Evolutionary conservation across 2,888 invertebrate species (phyloP).

Genomic region (Tanypteryx hageni): DNA sequence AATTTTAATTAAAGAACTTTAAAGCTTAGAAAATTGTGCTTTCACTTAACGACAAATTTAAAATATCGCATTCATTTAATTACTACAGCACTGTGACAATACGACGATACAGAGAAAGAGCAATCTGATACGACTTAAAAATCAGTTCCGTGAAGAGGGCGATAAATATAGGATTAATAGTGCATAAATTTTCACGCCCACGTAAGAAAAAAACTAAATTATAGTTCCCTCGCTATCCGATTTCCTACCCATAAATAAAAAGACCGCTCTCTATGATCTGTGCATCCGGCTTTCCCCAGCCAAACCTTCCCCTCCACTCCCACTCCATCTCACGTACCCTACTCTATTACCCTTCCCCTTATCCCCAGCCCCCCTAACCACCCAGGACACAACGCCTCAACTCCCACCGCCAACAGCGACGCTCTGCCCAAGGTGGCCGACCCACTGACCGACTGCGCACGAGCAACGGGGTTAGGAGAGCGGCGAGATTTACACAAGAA

Average conservation of each 20-base stretch:
- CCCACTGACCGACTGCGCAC: constrained; percentile 36
- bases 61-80: too few relatives aligned
- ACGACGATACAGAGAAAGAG: too few relatives aligned
- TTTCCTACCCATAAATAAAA: not conserved
- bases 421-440: not conserved
- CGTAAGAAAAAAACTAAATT: too few relatives aligned
- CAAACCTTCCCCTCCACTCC: not conserved
- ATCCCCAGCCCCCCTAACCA: not conserved
- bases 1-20: too few relatives aligned
- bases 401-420: not conserved
- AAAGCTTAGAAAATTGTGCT: too few relatives aligned
- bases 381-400: not conserved
- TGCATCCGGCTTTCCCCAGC: constrained; percentile 9
- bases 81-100: too few relatives aligned
- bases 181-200: too few relatives aligned
- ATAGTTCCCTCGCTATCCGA: not conserved
- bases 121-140: too few relatives aligned
- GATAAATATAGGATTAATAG: too few relatives aligned
- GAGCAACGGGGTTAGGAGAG: constrained; percentile 36
- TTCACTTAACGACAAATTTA: too few relatives aligned
- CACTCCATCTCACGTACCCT: not conserved
- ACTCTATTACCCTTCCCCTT: not conserved
- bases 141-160: too few relatives aligned
- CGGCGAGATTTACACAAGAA: constrained; percentile 16
- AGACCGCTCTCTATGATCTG: not conserved